phyloP scores from a whole-genome alignment of 1,140 invertebrate species.

The Lucilia sericata region DNA sequence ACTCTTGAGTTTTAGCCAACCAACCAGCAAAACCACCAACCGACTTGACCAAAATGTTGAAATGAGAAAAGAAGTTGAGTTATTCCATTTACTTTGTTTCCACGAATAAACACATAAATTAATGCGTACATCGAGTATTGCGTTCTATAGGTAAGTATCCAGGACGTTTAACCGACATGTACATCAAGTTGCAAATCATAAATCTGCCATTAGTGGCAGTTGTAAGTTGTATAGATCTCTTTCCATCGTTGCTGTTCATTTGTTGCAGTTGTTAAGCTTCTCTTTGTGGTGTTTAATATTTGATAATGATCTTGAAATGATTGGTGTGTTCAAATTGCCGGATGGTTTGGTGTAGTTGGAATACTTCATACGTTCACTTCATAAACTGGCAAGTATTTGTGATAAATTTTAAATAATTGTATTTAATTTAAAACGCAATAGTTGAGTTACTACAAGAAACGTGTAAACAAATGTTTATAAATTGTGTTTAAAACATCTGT shows the following conservation, averaged over 20 bases:
- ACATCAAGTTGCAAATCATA: slow-evolving; percentile 29
- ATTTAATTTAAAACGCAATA: no score
- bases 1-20: neutral
- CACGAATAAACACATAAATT: neutral
- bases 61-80: neutral
- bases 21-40: neutral
- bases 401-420: no score
- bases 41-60: neutral
- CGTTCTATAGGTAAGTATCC: neutral
- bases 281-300: slow-evolving; percentile 16
- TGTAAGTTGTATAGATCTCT: neutral
- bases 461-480: no score
- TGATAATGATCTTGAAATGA: slow-evolving; percentile 21
- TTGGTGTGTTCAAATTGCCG: neutral
- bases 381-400: no score
- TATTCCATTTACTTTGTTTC: neutral
- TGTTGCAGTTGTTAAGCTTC: slow-evolving; percentile 19
- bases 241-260: neutral
- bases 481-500: neutral
- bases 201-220: slow-evolving; percentile 25
- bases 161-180: neutral
- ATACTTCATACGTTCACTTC: no score
- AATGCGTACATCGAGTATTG: neutral
- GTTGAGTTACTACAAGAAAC: no score
- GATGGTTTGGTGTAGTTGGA: neutral